Conservation (phyloP, 1,140 invertebrate species). For the Caerostris extrusa region DNA sequence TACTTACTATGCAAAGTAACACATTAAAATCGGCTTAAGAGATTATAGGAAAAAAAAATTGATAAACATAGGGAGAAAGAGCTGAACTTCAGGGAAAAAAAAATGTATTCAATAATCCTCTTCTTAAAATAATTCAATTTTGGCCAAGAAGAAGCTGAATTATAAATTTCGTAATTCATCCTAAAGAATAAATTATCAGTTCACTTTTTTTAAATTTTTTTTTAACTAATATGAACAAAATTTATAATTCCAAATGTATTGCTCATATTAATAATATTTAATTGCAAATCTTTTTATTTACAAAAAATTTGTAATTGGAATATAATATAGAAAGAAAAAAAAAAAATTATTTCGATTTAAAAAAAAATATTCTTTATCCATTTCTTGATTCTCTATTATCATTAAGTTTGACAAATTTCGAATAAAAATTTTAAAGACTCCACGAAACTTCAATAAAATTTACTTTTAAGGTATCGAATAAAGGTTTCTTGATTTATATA, state of each 20-base stretch:
- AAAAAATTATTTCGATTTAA: background rate
- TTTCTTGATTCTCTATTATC: no score
- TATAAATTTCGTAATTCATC: conserved; percentile 8
- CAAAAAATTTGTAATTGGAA: background rate
- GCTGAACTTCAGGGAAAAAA: background rate
- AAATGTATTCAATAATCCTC: background rate
- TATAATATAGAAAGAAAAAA: background rate
- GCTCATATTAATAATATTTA: no score
- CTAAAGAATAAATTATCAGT: background rate
- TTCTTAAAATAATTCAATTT: conserved; percentile 34
- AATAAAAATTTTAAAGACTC: no score
- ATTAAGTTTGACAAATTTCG: no score
- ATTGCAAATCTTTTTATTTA: no score
- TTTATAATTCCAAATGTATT: conserved; percentile 12
- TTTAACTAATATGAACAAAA: background rate
- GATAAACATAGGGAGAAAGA: background rate
- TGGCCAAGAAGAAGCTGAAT: background rate
- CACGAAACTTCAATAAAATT: no score
- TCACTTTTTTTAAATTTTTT: background rate
- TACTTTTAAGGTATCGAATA: no score
- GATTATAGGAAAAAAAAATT: background rate
- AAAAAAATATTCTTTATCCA: no score
- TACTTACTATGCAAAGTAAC: conserved; percentile 11
- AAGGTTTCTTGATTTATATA: no score
- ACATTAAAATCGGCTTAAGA: conserved; percentile 24